Conservation (phyloP, 64 coral and sea anemone genomes). For the Trachythela sp. region DNA sequence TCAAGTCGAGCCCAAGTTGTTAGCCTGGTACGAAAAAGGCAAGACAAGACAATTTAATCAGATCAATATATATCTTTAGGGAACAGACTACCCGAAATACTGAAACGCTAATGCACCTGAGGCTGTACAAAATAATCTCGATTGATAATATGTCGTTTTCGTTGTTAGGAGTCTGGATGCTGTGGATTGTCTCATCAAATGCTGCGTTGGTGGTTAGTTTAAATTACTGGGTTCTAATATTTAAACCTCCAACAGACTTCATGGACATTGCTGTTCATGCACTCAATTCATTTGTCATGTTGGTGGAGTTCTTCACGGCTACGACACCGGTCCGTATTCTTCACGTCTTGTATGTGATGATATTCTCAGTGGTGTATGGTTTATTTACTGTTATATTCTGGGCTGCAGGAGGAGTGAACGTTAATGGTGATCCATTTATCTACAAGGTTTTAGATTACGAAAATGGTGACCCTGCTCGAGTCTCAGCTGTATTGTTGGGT, state of each 20-base stretch:
- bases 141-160: too few relatives aligned
- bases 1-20: neutral
- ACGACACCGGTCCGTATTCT: neutral
- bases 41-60: too few relatives aligned
- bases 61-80: too few relatives aligned
- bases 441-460: neutral
- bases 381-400: neutral
- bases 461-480: neutral
- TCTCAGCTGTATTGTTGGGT: neutral
- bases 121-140: too few relatives aligned
- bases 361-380: neutral
- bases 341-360: neutral
- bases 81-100: too few relatives aligned
- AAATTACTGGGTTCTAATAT: neutral
- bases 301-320: neutral
- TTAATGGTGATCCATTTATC: neutral
- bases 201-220: neutral
- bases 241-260: neutral
- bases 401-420: neutral
- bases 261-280: neutral
- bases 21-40: too few relatives aligned
- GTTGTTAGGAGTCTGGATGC: neutral
- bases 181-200: constrained; percentile 4
- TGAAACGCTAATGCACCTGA: too few relatives aligned
- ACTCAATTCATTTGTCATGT: neutral